These are phyloP conservation scores for Leptothorax acervorum DNA, from an alignment of 2,888 invertebrate genomes.

Conservation along the genomic window DNA sequence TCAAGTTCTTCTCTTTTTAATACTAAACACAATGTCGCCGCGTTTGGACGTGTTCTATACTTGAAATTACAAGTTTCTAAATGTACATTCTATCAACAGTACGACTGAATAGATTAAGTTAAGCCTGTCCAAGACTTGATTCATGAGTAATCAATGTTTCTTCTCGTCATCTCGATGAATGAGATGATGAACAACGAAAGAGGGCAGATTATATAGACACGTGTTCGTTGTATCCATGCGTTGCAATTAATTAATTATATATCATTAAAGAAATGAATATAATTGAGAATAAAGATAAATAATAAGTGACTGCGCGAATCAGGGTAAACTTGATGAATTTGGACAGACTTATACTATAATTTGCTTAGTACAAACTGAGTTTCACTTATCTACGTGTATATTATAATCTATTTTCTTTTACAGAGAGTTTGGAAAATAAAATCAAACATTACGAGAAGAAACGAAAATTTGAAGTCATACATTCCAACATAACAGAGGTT, in stretches of 20 bases:
- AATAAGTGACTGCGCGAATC: neutral
- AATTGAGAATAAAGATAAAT: neutral
- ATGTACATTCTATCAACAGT: constrained; percentile 26
- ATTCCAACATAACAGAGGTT: constrained; percentile 10
- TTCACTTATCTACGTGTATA: neutral
- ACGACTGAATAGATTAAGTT: neutral
- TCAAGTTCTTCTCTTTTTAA: constrained; percentile 56
- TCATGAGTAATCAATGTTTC: neutral
- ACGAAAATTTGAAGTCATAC: constrained; percentile 82
- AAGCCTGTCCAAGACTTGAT: constrained; percentile 32
- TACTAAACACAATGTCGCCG: constrained; percentile 46
- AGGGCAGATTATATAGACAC: neutral
- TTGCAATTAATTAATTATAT: constrained; percentile 6
- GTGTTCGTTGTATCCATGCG: constrained; percentile 28
- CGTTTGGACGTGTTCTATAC: constrained; percentile 4
- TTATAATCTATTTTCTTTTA: constrained; percentile 78
- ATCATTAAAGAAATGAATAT: neutral
- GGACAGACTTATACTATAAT: constrained; percentile 11
- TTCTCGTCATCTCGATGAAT: neutral
- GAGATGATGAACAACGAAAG: neutral
- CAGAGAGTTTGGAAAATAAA: constrained; percentile 93
- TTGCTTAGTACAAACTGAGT: constrained; percentile 6
- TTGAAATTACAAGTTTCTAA: constrained; percentile 20
- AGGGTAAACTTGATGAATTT: neutral
- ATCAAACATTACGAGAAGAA: constrained; percentile 92